Conservation (phyloP, 37 sponge, comb jelly and placozoan species). For the Axinella damicornis region DNA sequence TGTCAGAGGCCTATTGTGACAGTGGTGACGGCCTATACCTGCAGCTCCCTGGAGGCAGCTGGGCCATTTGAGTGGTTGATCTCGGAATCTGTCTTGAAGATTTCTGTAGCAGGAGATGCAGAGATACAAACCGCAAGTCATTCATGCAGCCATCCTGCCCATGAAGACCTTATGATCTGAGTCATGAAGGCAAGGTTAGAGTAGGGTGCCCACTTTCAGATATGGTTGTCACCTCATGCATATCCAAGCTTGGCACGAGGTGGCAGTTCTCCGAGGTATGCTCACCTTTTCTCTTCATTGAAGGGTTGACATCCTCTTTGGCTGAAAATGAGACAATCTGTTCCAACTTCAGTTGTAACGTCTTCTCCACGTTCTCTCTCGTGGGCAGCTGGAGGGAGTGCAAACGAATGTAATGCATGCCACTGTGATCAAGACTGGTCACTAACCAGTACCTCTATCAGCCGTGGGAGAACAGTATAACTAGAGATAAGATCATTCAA, state of each 20-base stretch:
- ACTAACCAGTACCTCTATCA: too few relatives aligned
- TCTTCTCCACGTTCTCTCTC: conserved; percentile 21
- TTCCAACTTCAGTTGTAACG: conserved; percentile 19
- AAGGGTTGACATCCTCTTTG: not conserved
- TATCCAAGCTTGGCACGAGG: not conserved
- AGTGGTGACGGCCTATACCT: too few relatives aligned
- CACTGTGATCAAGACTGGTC: too few relatives aligned
- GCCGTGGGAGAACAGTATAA: too few relatives aligned
- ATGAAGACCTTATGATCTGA: too few relatives aligned
- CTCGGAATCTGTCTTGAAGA: conserved; percentile 67
- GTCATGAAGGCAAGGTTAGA: too few relatives aligned
- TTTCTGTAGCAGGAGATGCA: conserved; percentile 13
- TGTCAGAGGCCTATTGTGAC: not conserved
- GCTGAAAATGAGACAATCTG: conserved; percentile 37
- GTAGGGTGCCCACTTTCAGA: too few relatives aligned
- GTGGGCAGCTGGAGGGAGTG: not conserved
- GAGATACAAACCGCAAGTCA: not conserved
- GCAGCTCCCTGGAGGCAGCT: conserved; percentile 3
- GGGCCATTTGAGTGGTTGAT: conserved; percentile 53
- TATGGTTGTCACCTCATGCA: not conserved
- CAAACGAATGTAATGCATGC: not conserved
- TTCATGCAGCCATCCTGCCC: conserved; percentile 3
- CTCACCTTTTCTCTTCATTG: not conserved
- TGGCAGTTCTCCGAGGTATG: not conserved
- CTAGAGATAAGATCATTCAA: too few relatives aligned